phyloP scores from a whole-genome alignment of 2,888 invertebrate genomes.

The Laspeyria flexula region DNA sequence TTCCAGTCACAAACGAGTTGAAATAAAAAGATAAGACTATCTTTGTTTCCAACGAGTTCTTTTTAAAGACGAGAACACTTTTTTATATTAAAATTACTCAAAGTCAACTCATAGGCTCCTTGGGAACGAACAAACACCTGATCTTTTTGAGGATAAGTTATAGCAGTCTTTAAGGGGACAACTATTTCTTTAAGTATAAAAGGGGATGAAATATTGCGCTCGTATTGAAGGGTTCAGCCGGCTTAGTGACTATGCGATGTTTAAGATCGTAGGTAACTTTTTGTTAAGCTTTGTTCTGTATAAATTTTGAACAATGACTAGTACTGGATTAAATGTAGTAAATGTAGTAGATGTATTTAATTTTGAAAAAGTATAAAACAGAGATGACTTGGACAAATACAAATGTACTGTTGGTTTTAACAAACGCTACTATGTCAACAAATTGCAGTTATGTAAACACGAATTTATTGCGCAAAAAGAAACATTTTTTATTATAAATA shows the following conservation, averaged over 20 bases:
- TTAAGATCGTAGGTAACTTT: not conserved
- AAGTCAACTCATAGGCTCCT: not conserved
- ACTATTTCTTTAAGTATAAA: constrained; percentile 56
- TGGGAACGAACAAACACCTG: constrained; percentile 41
- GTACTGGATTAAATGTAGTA: no score
- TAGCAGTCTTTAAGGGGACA: constrained; percentile 50
- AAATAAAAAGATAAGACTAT: not conserved
- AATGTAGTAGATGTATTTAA: no score
- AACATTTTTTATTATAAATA: no score
- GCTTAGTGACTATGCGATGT: not conserved
- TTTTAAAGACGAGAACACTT: not conserved
- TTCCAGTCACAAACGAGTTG: not conserved
- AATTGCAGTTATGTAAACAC: no score
- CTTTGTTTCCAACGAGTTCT: not conserved
- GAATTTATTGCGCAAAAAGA: no score
- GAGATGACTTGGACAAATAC: no score
- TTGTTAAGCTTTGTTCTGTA: not conserved
- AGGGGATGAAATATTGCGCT: constrained; percentile 46
- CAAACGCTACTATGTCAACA: no score
- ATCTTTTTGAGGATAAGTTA: constrained; percentile 52
- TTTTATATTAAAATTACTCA: not conserved
- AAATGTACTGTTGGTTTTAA: no score
- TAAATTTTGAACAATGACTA: not conserved
- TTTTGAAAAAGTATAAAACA: no score
- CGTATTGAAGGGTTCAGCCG: constrained; percentile 4